Percentiles rank a stretch among this genome's conserved stretches.
Conservation (phyloP, 2,888 invertebrate genomes). For the Achlya flavicornis region DNA sequence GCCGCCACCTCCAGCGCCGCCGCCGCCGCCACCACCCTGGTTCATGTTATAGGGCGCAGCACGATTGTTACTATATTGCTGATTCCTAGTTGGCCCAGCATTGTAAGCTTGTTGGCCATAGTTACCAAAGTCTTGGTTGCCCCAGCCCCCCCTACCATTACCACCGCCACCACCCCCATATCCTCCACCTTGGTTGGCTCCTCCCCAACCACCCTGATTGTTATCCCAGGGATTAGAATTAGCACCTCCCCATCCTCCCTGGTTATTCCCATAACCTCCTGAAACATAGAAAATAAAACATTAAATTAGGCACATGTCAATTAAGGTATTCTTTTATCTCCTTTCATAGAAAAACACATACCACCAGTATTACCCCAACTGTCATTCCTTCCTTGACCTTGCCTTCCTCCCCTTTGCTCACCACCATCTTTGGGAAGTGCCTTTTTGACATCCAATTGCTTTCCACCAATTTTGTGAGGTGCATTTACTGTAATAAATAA, state of each 20-base stretch:
- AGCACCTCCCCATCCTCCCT: constrained; percentile 80
- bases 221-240: constrained; percentile 79
- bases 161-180: constrained; percentile 78
- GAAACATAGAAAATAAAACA: constrained; percentile 29
- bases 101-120: constrained; percentile 93
- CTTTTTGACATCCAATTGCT: constrained; percentile 96
- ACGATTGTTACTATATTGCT: constrained; percentile 88
- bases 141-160: constrained; percentile 76
- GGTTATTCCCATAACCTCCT: constrained; percentile 83
- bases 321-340: constrained; percentile 17
- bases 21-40: constrained; percentile 83
- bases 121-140: constrained; percentile 89
- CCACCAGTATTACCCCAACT: constrained; percentile 66
- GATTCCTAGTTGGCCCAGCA: constrained; percentile 93
- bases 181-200: constrained; percentile 63
- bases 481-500: constrained; percentile 86
- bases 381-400: constrained; percentile 70
- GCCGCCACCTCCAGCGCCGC: constrained; percentile 58
- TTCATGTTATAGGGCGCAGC: constrained; percentile 88
- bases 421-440: constrained; percentile 93
- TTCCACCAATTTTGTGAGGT: constrained; percentile 93
- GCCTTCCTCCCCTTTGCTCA: constrained; percentile 82
- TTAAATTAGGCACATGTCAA: constrained; percentile 17
- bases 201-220: constrained; percentile 57
- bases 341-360: constrained; percentile 19